Base-by-base conservation (phyloP, 2,888 invertebrate species). In the Sabellastarte sp. region DNA sequence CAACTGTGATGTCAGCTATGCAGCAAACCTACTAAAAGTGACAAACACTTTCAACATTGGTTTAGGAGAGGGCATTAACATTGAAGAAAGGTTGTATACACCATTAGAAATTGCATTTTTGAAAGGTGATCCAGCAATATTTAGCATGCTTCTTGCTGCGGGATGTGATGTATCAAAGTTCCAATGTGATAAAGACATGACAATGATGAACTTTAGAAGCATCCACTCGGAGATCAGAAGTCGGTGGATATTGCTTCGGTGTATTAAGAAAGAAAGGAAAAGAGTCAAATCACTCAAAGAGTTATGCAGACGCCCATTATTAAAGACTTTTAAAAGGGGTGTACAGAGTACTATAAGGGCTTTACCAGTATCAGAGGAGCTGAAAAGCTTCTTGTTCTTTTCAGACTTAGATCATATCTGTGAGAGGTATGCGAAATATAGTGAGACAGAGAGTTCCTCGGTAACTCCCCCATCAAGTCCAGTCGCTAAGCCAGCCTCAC, bases 1-100 rank as follows among this genome's bases (percentile, higher is more conserved):
- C 30, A 78, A 78, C 68, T 77, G 77, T 63, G 57, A 69, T 30
- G 57, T 77, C 26, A 70, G 75, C 33, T 63, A 71, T 26, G 67
- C 60, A 5, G 59, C 63, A 3, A 66, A 66, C n/a, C 52, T 67
- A 2, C 30, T n/a, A 20, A 53, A 10, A 53, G 24, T 53, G 20
- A 53, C 28, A 53, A 15, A 26, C 20, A 53, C 53, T 24, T 41
- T 41, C 20, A 15, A 10, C 41, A 41, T 41, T 41, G 41, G 20
- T 15, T 41, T 41, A 20, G 41, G 20, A 15, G 41, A 41, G 41
- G 41, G 41, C 10, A 20, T 41, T 10, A 10, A 41, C 10, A 20
- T 70, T 29, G 66, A 66, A 30, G 55, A 63, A 24, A 30, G 66
- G 3, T 52, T 62, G 28, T 70, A 68, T 58, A 59, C 55, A 20